A percentile compares a stretch with the other conserved stretches of the same genome.
Conservation (phyloP, 2,888 invertebrate species). For the Folsomia candida region DNA sequence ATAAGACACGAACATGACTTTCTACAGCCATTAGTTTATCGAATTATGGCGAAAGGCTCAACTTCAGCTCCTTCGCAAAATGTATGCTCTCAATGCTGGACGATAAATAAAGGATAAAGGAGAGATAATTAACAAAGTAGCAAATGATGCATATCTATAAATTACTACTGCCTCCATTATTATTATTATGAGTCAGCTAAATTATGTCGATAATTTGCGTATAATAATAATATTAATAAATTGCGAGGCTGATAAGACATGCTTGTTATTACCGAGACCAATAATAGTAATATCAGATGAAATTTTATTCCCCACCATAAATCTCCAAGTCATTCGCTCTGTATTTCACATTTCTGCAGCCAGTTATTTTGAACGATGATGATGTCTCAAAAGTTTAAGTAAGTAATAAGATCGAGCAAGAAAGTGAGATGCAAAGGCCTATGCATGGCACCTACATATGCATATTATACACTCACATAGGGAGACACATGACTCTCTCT, state of each 20-base stretch:
- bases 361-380: background rate
- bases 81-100: no score
- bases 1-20: slow-evolving; percentile 17
- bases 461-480: background rate
- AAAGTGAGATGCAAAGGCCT: background rate
- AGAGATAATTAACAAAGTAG: slow-evolving; percentile 4
- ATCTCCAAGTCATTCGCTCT: background rate
- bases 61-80: background rate
- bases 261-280: background rate
- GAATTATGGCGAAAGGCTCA: slow-evolving; percentile 12
- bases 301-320: background rate
- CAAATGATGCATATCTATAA: background rate
- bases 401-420: background rate
- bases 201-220: background rate
- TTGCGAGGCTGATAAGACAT: background rate
- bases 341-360: background rate
- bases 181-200: background rate
- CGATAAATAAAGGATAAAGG: background rate
- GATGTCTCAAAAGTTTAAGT: background rate
- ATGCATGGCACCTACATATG: background rate
- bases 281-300: background rate
- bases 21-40: slow-evolving; percentile 19
- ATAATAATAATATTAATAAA: background rate
- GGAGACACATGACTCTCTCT: background rate
- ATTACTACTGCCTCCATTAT: background rate